Base-by-base conservation (phyloP, 2,113 vertebrate genomes). In the Anser cygnoides region DNA sequence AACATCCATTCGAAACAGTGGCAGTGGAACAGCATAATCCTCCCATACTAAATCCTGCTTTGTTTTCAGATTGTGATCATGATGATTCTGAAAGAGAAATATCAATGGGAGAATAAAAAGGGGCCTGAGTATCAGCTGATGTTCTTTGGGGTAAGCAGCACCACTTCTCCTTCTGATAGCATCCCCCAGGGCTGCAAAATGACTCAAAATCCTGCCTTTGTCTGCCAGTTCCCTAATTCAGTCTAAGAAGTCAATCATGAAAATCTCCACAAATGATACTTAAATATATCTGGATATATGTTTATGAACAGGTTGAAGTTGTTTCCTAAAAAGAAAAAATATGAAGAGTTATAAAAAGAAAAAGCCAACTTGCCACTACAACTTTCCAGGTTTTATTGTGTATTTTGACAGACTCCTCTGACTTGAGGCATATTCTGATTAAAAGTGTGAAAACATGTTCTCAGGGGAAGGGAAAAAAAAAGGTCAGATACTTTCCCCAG, bases 391-490 rank as follows among this genome's bases (percentile, higher is more conserved):
- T 2, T 85, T 84, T 65, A 50, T 77, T 76, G 65, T 13, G 8
- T 33, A 39, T 78, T 89, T 81, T 91, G 59, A 82, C 46, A 63
- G n/a, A 58, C 20, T 62, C 4, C 58, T 54, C 21, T 66, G 39
- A 78, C 84, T 81, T 35, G 5, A 95, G 71, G n/a, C 33, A 50
- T 90, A 84, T 75, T 93, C 86, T 79, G 50, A 85, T 89, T 83
- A 80, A 57, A 95, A 89, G 67, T 76, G 50, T 82, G 80, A 93
- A 95, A 95, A 93, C 7, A 10, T 41, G 8, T 75, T 87, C 68
- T 75, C 16, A 43, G 59, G 17, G 16, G 33, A 73, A 65, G 50
- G 20, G 33, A 3, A 61, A 39, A 74, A 74, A 77, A 49, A 55
- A n/a, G 16, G 70, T 70, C 66, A 80, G 52, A 74, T 29, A 37